Evolutionary conservation across 1,140 invertebrate species (phyloP), one percentile per base, ranked within the genome.

Genomic region (Diuraphis noxia): DNA sequence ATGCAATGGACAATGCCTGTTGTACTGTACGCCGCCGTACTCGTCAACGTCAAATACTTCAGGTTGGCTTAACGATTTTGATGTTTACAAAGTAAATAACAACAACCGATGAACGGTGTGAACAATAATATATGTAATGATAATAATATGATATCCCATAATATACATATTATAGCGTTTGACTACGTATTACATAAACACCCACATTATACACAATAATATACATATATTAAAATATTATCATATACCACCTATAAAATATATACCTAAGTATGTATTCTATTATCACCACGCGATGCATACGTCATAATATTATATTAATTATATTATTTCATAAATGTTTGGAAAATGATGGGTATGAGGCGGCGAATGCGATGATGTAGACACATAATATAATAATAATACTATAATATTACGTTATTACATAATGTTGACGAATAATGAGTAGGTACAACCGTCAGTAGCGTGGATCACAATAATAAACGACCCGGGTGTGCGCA

Each of bases 1-100:
- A 17, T 13, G 56, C 56, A n/a, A 1, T 9, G n/a, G 34, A 72
- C 56, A 72, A 72, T 72, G 56, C 56, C 13, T 17, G 56, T 17
- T n/a, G 9, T n/a, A 72, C 30, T 72, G 56, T 13, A 72, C 30
- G 30, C 30, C 13, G 30, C 34, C 30, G n/a, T n/a, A 17, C 56
- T 17, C 56, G 34, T 72, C 56, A 72, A 72, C 56, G 56, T 72
- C 56, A 72, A 72, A 72, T 13, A 72, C 30, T n/a, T 13, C 56
- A n/a, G n/a, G 56, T 72, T n/a, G 56, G 56, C 56, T 72, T 72
- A 72, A 72, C 56, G 56, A n/a, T 17, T 72, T 30, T 72, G 56
- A 72, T 72, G 56, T 72, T 72, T 72, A n/a, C 56, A 72, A 30
- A n/a, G 56, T 72, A 72, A 72, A 72, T 72, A 72, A 72, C 56